Conservation (phyloP, 2,888 invertebrate species). For the Erebia epiphron region DNA sequence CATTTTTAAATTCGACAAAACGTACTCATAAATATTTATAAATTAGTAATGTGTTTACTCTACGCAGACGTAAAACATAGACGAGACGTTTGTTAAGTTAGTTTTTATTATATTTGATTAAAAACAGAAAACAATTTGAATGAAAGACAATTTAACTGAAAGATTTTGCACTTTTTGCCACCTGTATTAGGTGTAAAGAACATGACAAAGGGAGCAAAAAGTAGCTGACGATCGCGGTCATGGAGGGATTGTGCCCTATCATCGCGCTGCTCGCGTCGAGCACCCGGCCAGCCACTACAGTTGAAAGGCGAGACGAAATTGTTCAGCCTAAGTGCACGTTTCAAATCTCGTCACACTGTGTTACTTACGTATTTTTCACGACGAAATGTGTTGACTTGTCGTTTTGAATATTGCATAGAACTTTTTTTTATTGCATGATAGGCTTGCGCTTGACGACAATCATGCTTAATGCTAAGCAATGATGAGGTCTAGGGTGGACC, state of each 20-base stretch:
- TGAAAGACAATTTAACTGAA: neutral
- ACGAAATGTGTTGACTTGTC: conserved; percentile 12
- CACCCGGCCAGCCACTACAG: conserved; percentile 36
- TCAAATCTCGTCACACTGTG: conserved; percentile 35
- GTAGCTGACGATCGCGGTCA: conserved; percentile 38
- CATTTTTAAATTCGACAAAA: neutral
- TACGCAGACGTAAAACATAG: neutral
- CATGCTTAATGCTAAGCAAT: too few species aligned
- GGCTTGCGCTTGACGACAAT: too few species aligned
- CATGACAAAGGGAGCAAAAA: conserved; percentile 35
- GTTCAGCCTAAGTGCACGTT: conserved; percentile 39
- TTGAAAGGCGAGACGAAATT: conserved; percentile 38
- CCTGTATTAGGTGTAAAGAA: conserved; percentile 31
- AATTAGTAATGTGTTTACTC: too few species aligned
- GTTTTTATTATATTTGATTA: too few species aligned
- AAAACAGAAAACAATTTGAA: too few species aligned
- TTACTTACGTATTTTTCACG: conserved; percentile 31
- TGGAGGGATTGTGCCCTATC: conserved; percentile 47
- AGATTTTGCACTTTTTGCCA: conserved; percentile 19
- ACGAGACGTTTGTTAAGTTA: neutral
- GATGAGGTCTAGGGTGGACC: too few species aligned
- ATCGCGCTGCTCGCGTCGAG: conserved; percentile 39
- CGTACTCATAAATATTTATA: too few species aligned
- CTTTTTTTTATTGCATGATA: too few species aligned
- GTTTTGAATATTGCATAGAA: neutral